Percentiles rank a stretch among this genome's conserved stretches.
These are phyloP conservation scores for Luscinia luscinia DNA, from an alignment of 2,797 vertebrate species.

Conservation along the genomic window DNA sequence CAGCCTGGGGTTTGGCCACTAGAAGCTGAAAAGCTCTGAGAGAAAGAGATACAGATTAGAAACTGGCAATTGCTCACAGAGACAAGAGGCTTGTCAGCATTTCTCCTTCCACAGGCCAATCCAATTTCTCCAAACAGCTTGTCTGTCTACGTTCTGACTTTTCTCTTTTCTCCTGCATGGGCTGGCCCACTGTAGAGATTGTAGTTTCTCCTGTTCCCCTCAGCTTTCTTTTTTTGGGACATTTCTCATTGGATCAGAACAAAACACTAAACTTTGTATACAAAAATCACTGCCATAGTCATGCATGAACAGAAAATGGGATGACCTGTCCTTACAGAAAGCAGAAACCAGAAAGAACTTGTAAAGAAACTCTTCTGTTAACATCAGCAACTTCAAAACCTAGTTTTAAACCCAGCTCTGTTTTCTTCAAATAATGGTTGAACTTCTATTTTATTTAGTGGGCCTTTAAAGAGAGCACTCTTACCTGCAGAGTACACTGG, in stretches of 20 bases:
- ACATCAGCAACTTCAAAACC: background rate
- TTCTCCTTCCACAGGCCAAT: background rate
- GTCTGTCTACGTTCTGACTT: background rate
- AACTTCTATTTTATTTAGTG: background rate
- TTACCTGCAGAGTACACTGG: background rate
- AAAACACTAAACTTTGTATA: background rate
- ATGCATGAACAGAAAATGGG: background rate
- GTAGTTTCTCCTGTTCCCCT: background rate
- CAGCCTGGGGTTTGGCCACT: background rate
- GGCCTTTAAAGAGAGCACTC: background rate
- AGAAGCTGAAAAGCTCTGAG: background rate
- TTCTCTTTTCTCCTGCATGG: background rate
- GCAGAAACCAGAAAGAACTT: background rate
- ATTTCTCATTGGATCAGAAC: background rate
- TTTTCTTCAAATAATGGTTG: background rate
- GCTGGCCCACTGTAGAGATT: background rate
- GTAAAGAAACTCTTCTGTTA: background rate
- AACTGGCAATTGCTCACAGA: background rate
- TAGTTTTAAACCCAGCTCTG: background rate
- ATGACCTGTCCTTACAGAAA: background rate
- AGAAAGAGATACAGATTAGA: background rate
- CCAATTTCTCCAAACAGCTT: background rate
- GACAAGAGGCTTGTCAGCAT: background rate
- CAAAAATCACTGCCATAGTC: background rate
- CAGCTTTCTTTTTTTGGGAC: background rate